Conservation (phyloP, 2,888 invertebrate species). For the Nycteola revayana region DNA sequence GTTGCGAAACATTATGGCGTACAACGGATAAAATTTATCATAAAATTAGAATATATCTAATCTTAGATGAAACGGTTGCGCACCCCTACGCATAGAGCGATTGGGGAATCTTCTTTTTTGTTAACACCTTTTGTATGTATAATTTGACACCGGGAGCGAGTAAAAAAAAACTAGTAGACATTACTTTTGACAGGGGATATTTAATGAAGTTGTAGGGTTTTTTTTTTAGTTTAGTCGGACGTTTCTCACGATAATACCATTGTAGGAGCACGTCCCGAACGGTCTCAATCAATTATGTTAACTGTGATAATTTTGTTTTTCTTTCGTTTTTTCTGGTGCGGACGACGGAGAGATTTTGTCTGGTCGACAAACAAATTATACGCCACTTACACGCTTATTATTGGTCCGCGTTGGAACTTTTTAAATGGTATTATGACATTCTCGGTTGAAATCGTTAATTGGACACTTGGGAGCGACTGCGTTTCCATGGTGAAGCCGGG, state of each 20-base stretch:
- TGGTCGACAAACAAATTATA: constrained; percentile 71
- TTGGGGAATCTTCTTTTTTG: constrained; percentile 66
- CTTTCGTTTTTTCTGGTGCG: constrained; percentile 41
- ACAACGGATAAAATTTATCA: no score
- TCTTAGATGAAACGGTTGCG: constrained; percentile 49
- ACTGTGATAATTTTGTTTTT: constrained; percentile 71
- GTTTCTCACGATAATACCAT: constrained; percentile 69
- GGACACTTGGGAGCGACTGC: constrained; percentile 21
- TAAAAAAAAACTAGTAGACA: constrained; percentile 75
- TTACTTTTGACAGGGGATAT: constrained; percentile 80
- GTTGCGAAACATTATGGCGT: no score
- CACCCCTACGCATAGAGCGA: constrained; percentile 52
- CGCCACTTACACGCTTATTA: constrained; percentile 67
- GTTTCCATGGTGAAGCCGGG: constrained; percentile 17
- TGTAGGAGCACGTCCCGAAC: constrained; percentile 73
- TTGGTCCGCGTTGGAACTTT: constrained; percentile 35
- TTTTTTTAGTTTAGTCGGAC: constrained; percentile 43
- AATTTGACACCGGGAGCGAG: constrained; percentile 79
- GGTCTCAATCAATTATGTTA: constrained; percentile 78
- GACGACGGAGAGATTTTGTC: constrained; percentile 44
- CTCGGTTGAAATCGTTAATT: constrained; percentile 27
- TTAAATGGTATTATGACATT: constrained; percentile 37
- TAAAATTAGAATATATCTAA: no score
- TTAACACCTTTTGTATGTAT: constrained; percentile 81
- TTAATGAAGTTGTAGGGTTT: constrained; percentile 77